Percentiles rank a stretch among this genome's conserved stretches.
phyloP scores from a whole-genome alignment of 2,797 vertebrate species.

The Melanotaenia parkinsoni region DNA sequence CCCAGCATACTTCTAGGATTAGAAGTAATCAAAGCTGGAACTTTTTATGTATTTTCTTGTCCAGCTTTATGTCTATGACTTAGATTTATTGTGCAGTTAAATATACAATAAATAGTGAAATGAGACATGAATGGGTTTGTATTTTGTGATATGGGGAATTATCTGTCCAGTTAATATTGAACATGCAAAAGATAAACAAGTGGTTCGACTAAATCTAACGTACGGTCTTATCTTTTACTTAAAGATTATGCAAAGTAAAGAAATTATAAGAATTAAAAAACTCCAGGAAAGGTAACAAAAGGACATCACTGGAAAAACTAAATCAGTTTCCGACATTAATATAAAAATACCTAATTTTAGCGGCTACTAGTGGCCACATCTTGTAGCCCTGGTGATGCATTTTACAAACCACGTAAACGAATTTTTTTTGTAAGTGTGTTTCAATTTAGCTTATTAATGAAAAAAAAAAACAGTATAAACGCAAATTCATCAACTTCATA shows the following conservation, averaged over 20 bases:
- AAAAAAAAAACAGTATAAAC: not conserved
- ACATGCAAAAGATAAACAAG: not conserved
- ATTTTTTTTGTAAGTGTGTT: not conserved
- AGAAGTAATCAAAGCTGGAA: not conserved
- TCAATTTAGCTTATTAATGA: not conserved
- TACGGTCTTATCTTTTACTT: not conserved
- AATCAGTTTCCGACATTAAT: not conserved
- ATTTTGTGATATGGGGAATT: not conserved
- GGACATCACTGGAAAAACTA: not conserved
- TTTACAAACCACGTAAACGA: not conserved
- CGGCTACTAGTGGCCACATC: slow-evolving; percentile 33
- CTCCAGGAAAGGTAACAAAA: too few species aligned
- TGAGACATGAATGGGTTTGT: not conserved
- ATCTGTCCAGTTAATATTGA: not conserved
- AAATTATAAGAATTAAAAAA: not conserved
- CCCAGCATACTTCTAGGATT: not conserved
- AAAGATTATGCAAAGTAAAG: not conserved
- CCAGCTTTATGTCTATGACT: not conserved
- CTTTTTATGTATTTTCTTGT: not conserved
- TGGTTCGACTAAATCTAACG: not conserved
- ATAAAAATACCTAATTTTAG: slow-evolving; percentile 11
- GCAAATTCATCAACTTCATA: not conserved
- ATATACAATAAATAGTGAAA: not conserved
- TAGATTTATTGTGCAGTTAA: not conserved
- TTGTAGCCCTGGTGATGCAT: slow-evolving; percentile 3